Evolutionary conservation across 64 coral and sea anemone genomes (phyloP), one percentile per base, ranked within the genome.

Genomic region (Montipora cactus): DNA sequence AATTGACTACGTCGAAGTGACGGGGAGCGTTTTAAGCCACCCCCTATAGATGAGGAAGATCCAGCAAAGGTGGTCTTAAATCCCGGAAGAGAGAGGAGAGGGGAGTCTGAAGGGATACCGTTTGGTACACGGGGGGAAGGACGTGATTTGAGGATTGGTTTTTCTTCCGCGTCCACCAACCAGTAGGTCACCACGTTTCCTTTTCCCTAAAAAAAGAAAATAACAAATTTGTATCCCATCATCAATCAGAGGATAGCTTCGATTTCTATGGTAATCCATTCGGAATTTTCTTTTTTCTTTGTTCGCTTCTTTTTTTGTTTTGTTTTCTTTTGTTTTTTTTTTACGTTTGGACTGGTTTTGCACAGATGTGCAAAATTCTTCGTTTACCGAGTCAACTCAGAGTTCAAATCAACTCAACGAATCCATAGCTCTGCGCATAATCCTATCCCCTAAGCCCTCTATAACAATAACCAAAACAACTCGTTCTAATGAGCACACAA

Each of bases 141-240:
- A 6, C 82, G 82, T 22, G 82, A 45, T 37, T 72, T 86, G 19
- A 68, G 46, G 44, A 72, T 45, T 71, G 82, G 82, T 22, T 86
- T 86, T 66, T 72, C 18, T 13, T 6, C 62, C 20, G 82, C 82
- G 13, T 86, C 64, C 44, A 86, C 0, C 4, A 92, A 21, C 90
- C 90, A 92, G 46, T 86, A 92, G 3, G 90, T 92, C 15, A 55
- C 48, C 5, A 92, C 46, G 44, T 85, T 92, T 25, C 90, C 90
- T 77, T 92, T 92, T 19, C 90, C 90, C 90, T 92, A 15, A 12
- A 58, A 86, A 81, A 91, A 21, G 37, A 74, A 6, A n/a, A 12
- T 11, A 57, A 62, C 28, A 47, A 21, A 23, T 81, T 3, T 14
- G 61, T 14, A 64, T 12, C 14, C 14, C 3, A 64, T 64, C 11